These are phyloP conservation scores for Diplazon laetatorius DNA, from an alignment of 2,888 invertebrate species.

Conservation along the genomic window DNA sequence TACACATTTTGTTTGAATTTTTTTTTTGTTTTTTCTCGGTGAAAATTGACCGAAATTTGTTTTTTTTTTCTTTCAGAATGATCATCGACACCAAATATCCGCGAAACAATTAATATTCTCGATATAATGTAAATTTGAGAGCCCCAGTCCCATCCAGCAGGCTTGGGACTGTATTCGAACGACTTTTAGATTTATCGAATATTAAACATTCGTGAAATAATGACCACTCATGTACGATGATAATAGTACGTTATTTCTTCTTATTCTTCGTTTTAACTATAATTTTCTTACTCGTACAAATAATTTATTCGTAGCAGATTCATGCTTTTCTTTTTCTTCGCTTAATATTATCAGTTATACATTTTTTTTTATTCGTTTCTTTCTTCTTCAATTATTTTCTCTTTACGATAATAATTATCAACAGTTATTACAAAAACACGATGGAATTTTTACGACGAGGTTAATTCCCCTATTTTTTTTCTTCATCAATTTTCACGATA, in stretches of 20 bases:
- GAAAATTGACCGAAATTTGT: background rate
- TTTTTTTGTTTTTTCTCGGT: slow-evolving; percentile 21
- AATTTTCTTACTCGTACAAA: slow-evolving; percentile 57
- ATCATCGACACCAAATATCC: too few species aligned
- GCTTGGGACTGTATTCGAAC: slow-evolving; percentile 23
- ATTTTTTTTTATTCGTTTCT: slow-evolving; percentile 16
- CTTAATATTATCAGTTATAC: slow-evolving; percentile 46
- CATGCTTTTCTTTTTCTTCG: background rate
- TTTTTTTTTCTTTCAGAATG: too few species aligned
- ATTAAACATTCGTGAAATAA: slow-evolving; percentile 50
- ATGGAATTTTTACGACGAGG: slow-evolving; percentile 43
- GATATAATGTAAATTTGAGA: slow-evolving; percentile 19
- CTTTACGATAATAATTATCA: slow-evolving; percentile 44
- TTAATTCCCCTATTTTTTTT: slow-evolving; percentile 11
- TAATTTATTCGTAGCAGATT: slow-evolving; percentile 44
- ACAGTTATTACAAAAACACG: slow-evolving; percentile 49
- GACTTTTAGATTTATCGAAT: slow-evolving; percentile 35
- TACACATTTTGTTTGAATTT: slow-evolving; percentile 12
- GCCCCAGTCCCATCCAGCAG: slow-evolving; percentile 13
- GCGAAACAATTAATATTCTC: background rate
- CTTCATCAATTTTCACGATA: background rate
- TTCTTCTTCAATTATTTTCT: slow-evolving; percentile 35
- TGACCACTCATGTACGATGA: slow-evolving; percentile 54
- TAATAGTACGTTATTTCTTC: slow-evolving; percentile 40
- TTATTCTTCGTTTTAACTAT: slow-evolving; percentile 5